Percentiles rank a stretch among this genome's conserved stretches.
Evolutionary conservation across 2,113 vertebrate genomes (phyloP).

Genomic region (Ophthalmotilapia sp.): DNA sequence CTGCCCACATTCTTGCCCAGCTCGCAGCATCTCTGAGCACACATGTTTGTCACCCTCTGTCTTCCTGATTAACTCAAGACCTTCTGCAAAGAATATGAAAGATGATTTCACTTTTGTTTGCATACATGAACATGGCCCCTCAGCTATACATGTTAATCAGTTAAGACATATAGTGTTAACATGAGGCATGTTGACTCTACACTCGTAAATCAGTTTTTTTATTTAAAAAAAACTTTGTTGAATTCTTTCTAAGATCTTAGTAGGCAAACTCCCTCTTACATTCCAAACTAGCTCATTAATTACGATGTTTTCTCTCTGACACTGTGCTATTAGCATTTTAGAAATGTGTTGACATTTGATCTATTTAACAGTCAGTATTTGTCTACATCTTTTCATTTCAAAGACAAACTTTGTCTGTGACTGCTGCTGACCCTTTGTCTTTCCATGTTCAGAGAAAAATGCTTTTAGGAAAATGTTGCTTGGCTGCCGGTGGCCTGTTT

Average conservation of each 20-base stretch:
- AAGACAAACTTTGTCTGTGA: constrained; percentile 36
- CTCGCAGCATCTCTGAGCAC: not conserved
- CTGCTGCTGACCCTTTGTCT: constrained; percentile 34
- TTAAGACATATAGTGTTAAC: not conserved
- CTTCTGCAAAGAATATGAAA: not conserved
- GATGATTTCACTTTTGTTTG: not conserved
- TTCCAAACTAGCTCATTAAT: not conserved
- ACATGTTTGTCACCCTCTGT: not conserved
- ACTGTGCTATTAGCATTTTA: not conserved
- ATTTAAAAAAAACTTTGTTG: not conserved
- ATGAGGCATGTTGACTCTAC: not conserved
- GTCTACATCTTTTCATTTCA: constrained; percentile 22
- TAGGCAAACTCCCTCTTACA: not conserved
- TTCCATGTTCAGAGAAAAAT: constrained; percentile 44
- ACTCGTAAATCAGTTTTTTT: not conserved
- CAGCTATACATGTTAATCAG: not conserved
- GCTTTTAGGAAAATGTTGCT: constrained; percentile 60
- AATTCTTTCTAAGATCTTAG: not conserved
- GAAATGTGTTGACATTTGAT: not conserved
- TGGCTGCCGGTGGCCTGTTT: constrained; percentile 27
- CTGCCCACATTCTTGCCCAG: not conserved
- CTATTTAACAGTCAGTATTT: not conserved
- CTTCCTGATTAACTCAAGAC: not conserved
- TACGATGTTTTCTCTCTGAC: not conserved
- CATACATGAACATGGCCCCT: not conserved